phyloP scores from a whole-genome alignment of 2,888 invertebrate genomes.

The Netelia inedita region DNA sequence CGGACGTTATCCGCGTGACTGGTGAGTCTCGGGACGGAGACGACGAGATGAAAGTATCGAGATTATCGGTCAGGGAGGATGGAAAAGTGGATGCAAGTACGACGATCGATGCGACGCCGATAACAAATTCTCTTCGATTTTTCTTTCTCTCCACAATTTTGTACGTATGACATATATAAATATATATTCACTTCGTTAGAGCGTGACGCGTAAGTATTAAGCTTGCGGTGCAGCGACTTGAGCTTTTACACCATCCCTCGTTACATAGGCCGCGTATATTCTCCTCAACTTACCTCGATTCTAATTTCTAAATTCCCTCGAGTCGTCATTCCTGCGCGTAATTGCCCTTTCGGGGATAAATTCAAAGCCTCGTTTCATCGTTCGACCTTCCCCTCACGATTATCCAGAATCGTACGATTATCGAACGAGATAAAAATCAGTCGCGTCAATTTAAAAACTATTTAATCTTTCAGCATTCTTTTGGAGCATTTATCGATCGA shows the following conservation, averaged over 20 bases:
- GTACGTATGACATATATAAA: conserved; percentile 64
- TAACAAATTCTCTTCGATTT: conserved; percentile 68
- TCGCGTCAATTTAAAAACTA: no score
- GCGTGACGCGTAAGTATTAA: neutral
- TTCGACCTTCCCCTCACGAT: conserved; percentile 4
- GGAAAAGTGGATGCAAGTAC: conserved; percentile 7
- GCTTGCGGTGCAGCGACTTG: no score
- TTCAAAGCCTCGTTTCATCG: neutral
- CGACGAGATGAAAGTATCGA: conserved; percentile 21
- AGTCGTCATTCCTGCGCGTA: neutral
- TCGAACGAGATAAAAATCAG: neutral
- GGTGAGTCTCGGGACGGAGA: conserved; percentile 16
- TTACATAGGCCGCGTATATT: no score
- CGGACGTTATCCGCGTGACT: conserved; percentile 10
- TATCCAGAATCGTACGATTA: neutral
- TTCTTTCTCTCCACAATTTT: conserved; percentile 20
- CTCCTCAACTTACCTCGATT: neutral
- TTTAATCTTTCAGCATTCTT: no score
- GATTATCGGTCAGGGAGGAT: neutral
- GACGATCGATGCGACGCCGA: conserved; percentile 76
- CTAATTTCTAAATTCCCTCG: conserved; percentile 5
- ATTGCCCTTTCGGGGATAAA: conserved; percentile 7
- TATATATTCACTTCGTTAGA: neutral
- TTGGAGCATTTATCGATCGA: no score
- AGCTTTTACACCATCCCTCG: no score